Evolutionary conservation across 2,113 vertebrate genomes (phyloP).

Genomic region (Phasianus colchicus): DNA sequence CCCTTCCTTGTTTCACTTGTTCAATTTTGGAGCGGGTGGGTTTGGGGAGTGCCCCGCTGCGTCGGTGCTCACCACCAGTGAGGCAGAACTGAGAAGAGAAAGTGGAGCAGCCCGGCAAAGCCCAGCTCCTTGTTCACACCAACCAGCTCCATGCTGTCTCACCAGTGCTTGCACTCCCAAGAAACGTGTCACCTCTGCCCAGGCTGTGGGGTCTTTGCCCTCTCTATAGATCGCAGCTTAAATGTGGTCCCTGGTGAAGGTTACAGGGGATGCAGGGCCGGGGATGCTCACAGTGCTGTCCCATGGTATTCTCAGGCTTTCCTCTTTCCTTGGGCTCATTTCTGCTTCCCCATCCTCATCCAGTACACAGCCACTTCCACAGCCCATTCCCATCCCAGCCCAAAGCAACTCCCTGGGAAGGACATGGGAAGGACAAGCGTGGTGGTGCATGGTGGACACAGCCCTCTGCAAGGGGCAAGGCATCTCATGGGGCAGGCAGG

Average conservation of each 20-base stretch:
- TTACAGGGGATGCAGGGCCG: background rate
- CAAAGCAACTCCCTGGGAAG: background rate
- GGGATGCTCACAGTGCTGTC: background rate
- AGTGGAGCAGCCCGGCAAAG: background rate
- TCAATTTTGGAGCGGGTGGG: background rate
- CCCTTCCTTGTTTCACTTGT: constrained; percentile 57
- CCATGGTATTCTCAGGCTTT: background rate
- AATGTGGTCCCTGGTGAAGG: background rate
- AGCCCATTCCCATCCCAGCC: background rate
- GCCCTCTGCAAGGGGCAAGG: background rate
- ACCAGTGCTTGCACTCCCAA: fast-evolving
- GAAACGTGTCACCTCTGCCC: background rate
- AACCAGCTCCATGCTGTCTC: fast-evolving
- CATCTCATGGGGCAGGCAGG: background rate
- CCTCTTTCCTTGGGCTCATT: background rate
- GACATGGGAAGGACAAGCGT: background rate
- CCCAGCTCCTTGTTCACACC: background rate
- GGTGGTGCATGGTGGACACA: background rate
- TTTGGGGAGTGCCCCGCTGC: background rate
- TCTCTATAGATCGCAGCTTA: background rate
- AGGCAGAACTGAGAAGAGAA: constrained; percentile 46
- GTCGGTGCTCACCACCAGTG: background rate
- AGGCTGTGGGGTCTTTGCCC: background rate
- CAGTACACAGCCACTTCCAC: background rate
- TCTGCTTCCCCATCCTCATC: background rate